Percentiles rank a stretch among this genome's conserved stretches.
phyloP scores from a whole-genome alignment of 1,140 invertebrate species.

The Armadillidium nasatum region DNA sequence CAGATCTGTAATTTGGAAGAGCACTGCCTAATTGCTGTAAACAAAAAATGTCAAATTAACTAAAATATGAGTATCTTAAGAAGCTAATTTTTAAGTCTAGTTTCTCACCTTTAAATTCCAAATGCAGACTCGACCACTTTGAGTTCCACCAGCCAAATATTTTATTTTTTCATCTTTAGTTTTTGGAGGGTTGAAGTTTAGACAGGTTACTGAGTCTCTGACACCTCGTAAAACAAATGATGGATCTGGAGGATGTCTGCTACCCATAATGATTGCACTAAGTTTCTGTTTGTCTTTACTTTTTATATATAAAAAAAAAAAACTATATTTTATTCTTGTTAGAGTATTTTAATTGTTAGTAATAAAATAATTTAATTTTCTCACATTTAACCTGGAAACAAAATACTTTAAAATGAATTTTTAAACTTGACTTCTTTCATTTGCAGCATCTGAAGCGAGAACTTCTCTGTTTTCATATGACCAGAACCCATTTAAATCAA shows the following conservation, averaged over 20 bases:
- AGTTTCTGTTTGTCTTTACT: not conserved
- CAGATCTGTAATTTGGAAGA: too few relatives aligned
- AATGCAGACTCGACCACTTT: constrained; percentile 27
- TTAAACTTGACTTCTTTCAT: constrained; percentile 39
- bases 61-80: too few relatives aligned
- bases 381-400: not conserved
- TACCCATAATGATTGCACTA: not conserved
- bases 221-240: constrained; percentile 40
- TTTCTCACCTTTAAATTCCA: constrained; percentile 30
- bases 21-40: too few relatives aligned
- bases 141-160: constrained; percentile 29
- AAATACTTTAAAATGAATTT: constrained; percentile 2
- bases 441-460: constrained; percentile 37
- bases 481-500: constrained; percentile 95
- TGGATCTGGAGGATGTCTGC: constrained; percentile 33
- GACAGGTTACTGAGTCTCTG: constrained; percentile 28
- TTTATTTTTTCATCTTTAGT: constrained; percentile 20
- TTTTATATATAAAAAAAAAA: not conserved
- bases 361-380: not conserved
- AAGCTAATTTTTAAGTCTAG: too few relatives aligned
- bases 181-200: constrained; percentile 29
- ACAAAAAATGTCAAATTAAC: too few relatives aligned
- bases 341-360: not conserved
- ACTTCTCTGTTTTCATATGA: constrained; percentile 85
- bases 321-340: not conserved